Base-by-base conservation (phyloP, 2,797 vertebrate species). In the Erpetoichthys calabaricus region DNA sequence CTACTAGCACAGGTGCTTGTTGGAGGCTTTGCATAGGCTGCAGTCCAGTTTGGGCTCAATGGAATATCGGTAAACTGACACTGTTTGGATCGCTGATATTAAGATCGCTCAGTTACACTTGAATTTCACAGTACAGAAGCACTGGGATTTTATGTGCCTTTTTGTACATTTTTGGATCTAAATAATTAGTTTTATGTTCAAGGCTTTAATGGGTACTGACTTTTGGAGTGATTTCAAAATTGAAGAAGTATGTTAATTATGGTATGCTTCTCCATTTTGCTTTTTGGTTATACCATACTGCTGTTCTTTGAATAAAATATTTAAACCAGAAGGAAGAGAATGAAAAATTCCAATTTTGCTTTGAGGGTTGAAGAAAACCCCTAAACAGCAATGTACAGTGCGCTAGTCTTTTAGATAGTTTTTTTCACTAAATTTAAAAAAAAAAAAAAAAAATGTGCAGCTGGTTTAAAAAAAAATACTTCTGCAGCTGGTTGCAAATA, bases 41-140 rank as follows among this genome's bases (percentile, higher is more conserved):
- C 84, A 85, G 87, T 89, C 80, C 84, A 76, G 74, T 83, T 80
- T 78, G 84, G 84, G 88, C 80, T 85, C 81, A 79, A 80, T 86
- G 81, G 85, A 84, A 89, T 87, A 81, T 87, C 80, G 85, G 88
- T 87, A 85, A 86, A 88, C 87, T 85, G 84, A 89, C 86, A 78
- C 89, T 85, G 87, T 86, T 86, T 84, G 86, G 88, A 89, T 78
- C 81, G 80, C 86, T 83, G 89, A 87, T 81, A 74, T 70, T 72
- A 75, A 83, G 76, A 73, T 75, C 75, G 91, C 92, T 95, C 95
- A 91, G 90, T 91, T 94, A 96, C 91, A 96, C 94, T 97, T 97
- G 94, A 97, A 97, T 93, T 93, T 92, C 91, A 94, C 94, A 96
- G 92, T 96, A 97, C 92, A 98, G 95, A 94, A 97, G 95, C 93